Evolutionary conservation across 2,888 invertebrate genomes (phyloP), one percentile per base, ranked within the genome.

Genomic region (Zaprionus lineosus): DNA sequence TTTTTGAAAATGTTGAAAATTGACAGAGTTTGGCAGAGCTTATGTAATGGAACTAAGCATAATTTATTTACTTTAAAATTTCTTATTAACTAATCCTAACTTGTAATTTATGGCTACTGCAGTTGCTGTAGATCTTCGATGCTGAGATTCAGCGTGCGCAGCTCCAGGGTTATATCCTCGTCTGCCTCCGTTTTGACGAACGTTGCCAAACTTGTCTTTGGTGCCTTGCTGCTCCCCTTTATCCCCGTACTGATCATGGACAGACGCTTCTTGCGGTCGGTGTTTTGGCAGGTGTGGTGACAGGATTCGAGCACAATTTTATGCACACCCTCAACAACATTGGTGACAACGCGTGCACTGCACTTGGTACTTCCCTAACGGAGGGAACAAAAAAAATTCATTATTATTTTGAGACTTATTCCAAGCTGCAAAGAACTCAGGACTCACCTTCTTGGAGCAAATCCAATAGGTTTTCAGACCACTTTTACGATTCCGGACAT

Each of bases 381-480:
- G 40, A 5, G 3, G 5, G 14, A n/a, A 40, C 5, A 36, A 24
- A 2, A 41, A 9, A 33, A 28, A 43, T 4, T 29, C 15, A 37
- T 12, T 39, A 14, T 31, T 2, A 21, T 33, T 19, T 34, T 31
- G 14, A 36, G 1, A 9, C n/a, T n/a, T 12, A n/a, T 2, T 19
- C 4, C 11, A 19, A 28, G 14, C 5, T 1, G 2, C 6, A 11
- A 7, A 44, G 6, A 24, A 18, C 9, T 4, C 16, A 43, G 8
- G 2, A 34, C 61, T 69, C 51, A 90, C 90, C 85, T 90, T 90
- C 65, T 89, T 90, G 1, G 90, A 87, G 59, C 90, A 90, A 53
- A 90, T 89, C 90, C 90, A 90, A 60, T 90, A 90, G 0, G 89
- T 90, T 65, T 89, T 90, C 1, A 86, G 76, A 1, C 88, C 89